A percentile compares a stretch with the other conserved stretches of the same genome.
Conservation (phyloP, 2,888 invertebrate genomes). For the Zygogramma bicolorata region DNA sequence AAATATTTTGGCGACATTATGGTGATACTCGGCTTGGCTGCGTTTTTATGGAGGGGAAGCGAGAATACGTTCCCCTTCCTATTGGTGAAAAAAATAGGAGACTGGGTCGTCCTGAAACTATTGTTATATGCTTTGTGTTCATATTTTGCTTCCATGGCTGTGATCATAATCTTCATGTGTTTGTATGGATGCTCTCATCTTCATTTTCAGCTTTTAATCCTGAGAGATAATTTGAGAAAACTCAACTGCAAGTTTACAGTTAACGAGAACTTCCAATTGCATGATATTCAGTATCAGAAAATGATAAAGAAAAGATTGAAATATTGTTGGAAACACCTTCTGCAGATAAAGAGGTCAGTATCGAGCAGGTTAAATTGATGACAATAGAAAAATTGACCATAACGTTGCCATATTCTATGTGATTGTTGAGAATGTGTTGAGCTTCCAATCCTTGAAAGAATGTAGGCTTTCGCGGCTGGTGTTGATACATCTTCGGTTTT, state of each 20-base stretch:
- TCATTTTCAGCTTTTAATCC: not conserved
- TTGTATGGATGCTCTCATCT: not conserved
- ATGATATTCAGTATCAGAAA: not conserved
- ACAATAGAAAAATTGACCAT: too few species aligned
- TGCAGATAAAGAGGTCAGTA: not conserved
- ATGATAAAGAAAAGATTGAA: not conserved
- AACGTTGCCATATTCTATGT: too few species aligned
- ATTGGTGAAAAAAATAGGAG: not conserved
- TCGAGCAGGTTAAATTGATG: too few species aligned
- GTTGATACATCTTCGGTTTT: too few species aligned
- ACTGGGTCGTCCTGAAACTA: not conserved
- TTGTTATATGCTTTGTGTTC: not conserved
- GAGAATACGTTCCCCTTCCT: not conserved
- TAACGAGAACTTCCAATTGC: not conserved
- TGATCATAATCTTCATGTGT: too few species aligned
- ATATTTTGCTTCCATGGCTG: not conserved
- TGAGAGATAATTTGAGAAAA: not conserved
- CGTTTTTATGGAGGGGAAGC: not conserved
- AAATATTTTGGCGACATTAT: not conserved
- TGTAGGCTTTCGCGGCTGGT: too few species aligned
- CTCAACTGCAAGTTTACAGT: not conserved
- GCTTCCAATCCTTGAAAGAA: too few species aligned
- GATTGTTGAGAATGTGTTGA: too few species aligned
- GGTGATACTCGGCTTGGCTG: not conserved
- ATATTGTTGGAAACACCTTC: not conserved